Evolutionary conservation across 2,888 invertebrate genomes (phyloP).

Genomic region (Crocallis elinguaria): DNA sequence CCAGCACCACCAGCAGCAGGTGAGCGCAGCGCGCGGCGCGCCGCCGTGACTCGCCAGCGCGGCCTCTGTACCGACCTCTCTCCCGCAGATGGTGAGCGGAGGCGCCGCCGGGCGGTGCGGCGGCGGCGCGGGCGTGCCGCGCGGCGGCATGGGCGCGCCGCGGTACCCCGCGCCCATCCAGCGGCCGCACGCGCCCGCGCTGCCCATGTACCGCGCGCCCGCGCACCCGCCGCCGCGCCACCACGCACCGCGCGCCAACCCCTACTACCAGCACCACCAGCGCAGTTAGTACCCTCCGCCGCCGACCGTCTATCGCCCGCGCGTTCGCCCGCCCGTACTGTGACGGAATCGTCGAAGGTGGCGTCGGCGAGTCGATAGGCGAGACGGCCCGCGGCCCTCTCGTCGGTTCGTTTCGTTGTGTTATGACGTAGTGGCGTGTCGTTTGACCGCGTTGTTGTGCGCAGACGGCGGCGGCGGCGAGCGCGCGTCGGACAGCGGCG

Average conservation of each 20-base stretch:
- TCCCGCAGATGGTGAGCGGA: conserved; percentile 65
- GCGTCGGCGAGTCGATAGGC: conserved; percentile 5
- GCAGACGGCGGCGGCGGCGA: conserved; percentile 61
- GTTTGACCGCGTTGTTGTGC: conserved; percentile 30
- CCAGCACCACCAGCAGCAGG: conserved; percentile 71
- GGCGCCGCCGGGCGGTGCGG: conserved; percentile 68
- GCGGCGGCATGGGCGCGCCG: conserved; percentile 53
- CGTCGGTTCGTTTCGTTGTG: background rate
- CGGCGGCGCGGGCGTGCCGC: conserved; percentile 44
- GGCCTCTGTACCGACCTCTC: conserved; percentile 43
- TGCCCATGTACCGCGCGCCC: conserved; percentile 60
- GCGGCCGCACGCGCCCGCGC: conserved; percentile 77
- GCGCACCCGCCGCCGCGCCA: conserved; percentile 36
- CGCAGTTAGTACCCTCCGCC: conserved; percentile 68
- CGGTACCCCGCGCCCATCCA: conserved; percentile 85
- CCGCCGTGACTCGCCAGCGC: conserved; percentile 35
- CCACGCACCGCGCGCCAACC: conserved; percentile 61
- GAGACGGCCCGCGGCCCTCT: conserved; percentile 2
- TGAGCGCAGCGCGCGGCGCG: conserved; percentile 27
- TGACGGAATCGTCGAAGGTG: background rate
- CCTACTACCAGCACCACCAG: conserved; percentile 78
- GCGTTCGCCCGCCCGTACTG: conserved; percentile 14
- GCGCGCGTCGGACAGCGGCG: conserved; percentile 57
- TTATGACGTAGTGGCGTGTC: background rate
- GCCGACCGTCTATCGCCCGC: conserved; percentile 10